Evolutionary conservation across 2,113 vertebrate genomes (phyloP), one percentile per base, ranked within the genome.

Genomic region (Mesocricetus auratus): DNA sequence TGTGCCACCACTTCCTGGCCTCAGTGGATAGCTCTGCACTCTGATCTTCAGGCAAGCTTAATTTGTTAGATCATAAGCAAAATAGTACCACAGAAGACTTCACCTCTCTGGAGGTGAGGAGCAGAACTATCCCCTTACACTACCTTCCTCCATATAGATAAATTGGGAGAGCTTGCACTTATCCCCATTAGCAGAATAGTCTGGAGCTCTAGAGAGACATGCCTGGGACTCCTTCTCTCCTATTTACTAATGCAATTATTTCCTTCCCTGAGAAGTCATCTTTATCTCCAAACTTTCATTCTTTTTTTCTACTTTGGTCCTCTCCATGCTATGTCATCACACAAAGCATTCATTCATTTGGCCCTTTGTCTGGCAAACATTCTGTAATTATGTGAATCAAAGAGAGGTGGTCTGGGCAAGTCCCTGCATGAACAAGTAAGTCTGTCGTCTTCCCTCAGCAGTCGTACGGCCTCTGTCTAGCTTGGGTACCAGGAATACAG

Each of bases 381-480:
- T 62, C 24, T 83, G 36, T 15, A 26, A 19, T 19, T 7, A 26
- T 15, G 4, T 45, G n/a, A n/a, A 5, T 21, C 21, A 8, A 3
- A 33, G 39, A 10, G 9, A 7, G 16, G 19, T 17, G 8, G 68
- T 42, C 42, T 36, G 1, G 21, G 47, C 24, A 74, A 21, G 50
- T 68, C 8, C 3, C 31, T 5, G 31, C 22, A 21, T 5, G 0
- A 0, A 2, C 36, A 85, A 71, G 17, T 21, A 16, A 62, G 26
- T 11, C 6, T 1, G 22, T 36, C 22, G 1, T 12, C 29, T 15
- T 50, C n/a, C n/a, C 1, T 77, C 36, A 19, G 53, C 19, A 56
- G 13, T 42, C 16, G 13, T 5, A 12, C 21, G 4, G 29, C 0
- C 22, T 2, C 39, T 19, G 17, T 15, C 33, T 3, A 39, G 15